Evolutionary conservation across 2,888 invertebrate genomes (phyloP).

Genomic region (Empis livida): DNA sequence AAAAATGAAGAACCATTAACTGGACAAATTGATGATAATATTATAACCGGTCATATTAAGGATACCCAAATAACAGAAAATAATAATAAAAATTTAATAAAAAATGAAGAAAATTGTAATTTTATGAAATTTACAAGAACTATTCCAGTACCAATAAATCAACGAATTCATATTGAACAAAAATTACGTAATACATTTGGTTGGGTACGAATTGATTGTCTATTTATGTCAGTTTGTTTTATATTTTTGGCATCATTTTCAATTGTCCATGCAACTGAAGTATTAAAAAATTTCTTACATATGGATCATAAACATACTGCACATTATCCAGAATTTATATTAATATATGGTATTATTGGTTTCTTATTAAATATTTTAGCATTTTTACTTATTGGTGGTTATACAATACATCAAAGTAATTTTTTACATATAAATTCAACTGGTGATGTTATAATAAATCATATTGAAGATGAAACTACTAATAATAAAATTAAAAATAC

Average conservation of each 20-base stretch:
- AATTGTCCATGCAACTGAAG: conserved; percentile 69
- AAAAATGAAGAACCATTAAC: conserved; percentile 9
- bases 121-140: not conserved
- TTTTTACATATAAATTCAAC: conserved; percentile 50
- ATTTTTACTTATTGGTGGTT: conserved; percentile 69
- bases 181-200: conserved; percentile 78
- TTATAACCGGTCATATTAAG: not conserved
- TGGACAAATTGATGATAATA: conserved; percentile 6
- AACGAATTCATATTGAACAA: conserved; percentile 39
- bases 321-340: conserved; percentile 60
- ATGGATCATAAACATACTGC: conserved; percentile 57
- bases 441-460: conserved; percentile 49
- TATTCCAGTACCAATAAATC: not conserved
- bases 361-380: conserved; percentile 63
- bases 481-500: conserved; percentile 19
- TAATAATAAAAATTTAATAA: not conserved
- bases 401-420: conserved; percentile 58
- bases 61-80: not conserved
- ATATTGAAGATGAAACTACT: conserved; percentile 27
- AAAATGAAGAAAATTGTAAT: not conserved
- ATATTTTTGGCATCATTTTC: conserved; percentile 72
- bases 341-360: conserved; percentile 57
- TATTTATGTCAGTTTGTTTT: conserved; percentile 67
- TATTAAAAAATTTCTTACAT: conserved; percentile 66
- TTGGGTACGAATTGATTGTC: conserved; percentile 83